Percentiles rank a stretch among this genome's conserved stretches.
Evolutionary conservation across 2,113 vertebrate species (phyloP).

Genomic region (Phalacrocorax pelagicus): DNA sequence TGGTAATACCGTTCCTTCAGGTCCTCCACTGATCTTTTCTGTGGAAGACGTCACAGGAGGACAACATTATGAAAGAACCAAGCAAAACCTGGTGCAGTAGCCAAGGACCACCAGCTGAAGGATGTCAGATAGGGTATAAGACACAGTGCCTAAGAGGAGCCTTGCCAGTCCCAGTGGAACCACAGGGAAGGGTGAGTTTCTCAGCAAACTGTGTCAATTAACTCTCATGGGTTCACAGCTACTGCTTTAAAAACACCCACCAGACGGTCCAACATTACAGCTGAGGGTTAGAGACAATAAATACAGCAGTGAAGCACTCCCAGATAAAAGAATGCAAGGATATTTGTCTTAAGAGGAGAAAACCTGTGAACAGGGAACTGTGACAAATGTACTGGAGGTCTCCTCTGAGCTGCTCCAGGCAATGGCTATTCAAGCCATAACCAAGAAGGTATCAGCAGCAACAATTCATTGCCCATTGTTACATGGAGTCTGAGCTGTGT

Average conservation of each 20-base stretch:
- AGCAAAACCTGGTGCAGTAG: neutral
- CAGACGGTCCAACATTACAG: neutral
- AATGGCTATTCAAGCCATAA: neutral
- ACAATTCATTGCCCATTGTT: neutral
- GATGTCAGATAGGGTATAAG: neutral
- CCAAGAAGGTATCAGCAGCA: neutral
- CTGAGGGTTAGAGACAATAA: neutral
- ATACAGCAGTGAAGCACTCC: neutral
- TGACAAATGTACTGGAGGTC: neutral
- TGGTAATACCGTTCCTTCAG: constrained; percentile 95
- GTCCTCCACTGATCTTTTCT: constrained; percentile 97
- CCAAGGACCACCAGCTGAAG: neutral
- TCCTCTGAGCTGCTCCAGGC: neutral
- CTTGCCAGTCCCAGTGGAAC: neutral
- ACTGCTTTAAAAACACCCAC: neutral
- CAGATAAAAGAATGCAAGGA: neutral
- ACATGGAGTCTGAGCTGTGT: neutral
- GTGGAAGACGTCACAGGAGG: neutral
- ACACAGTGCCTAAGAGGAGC: neutral
- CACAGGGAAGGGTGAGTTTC: neutral
- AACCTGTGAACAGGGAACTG: neutral
- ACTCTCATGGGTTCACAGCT: neutral
- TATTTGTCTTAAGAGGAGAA: neutral
- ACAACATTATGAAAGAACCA: neutral
- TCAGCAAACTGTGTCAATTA: neutral